phyloP scores from a whole-genome alignment of 1,140 invertebrate genomes.

The Tribolium madens region DNA sequence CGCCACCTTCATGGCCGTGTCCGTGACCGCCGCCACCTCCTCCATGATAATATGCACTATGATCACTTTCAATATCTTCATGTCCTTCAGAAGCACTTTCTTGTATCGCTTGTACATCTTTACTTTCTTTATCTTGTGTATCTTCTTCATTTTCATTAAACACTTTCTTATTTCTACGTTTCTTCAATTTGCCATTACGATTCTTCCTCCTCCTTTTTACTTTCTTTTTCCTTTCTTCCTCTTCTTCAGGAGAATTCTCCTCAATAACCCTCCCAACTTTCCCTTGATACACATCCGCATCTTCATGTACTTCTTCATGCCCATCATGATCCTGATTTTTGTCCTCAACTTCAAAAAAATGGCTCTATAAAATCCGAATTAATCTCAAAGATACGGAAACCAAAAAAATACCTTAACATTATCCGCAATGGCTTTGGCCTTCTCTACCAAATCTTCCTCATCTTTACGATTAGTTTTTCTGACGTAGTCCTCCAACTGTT shows the following conservation, averaged over 20 bases:
- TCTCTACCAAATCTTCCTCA: neutral
- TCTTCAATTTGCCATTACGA: conserved; percentile 12
- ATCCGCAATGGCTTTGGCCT: conserved; percentile 24
- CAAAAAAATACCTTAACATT: neutral
- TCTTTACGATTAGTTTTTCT: neutral
- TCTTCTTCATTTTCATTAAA: conserved; percentile 32
- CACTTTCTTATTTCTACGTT: neutral
- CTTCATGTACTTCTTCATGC: neutral
- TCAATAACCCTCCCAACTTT: neutral
- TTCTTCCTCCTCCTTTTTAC: conserved; percentile 21
- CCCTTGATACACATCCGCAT: neutral
- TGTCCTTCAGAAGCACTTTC: conserved; percentile 18
- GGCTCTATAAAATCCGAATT: conserved; percentile 19
- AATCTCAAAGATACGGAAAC: neutral
- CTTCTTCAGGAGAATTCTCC: neutral
- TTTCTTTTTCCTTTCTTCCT: conserved; percentile 43
- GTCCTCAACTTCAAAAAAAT: neutral
- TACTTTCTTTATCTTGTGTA: neutral
- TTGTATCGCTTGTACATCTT: neutral
- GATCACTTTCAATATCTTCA: conserved; percentile 3
- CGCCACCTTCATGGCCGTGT: conserved; percentile 4
- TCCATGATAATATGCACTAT: neutral
- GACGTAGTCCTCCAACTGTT: conserved; percentile 29
- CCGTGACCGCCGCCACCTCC: conserved; percentile 8
- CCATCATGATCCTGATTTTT: conserved; percentile 7